These are phyloP conservation scores for Nibea albiflora DNA, from an alignment of 2,113 vertebrate genomes.

Conservation along the genomic window DNA sequence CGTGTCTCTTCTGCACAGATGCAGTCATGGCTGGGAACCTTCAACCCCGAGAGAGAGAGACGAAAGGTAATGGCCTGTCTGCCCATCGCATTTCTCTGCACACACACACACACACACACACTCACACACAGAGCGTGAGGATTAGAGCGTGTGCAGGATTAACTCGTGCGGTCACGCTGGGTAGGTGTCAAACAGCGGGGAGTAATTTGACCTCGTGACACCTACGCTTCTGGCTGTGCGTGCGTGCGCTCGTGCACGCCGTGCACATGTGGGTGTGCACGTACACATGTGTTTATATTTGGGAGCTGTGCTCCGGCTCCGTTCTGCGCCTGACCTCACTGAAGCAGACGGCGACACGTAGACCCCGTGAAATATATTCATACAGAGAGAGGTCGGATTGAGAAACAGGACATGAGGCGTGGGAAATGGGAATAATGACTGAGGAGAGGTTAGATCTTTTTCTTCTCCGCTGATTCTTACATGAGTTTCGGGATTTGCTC, in stretches of 20 bases:
- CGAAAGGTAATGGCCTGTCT: conserved; percentile 75
- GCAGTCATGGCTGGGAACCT: conserved; percentile 84
- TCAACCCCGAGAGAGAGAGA: conserved; percentile 85
- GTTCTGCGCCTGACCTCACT: conserved; percentile 14
- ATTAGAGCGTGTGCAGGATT: conserved; percentile 73
- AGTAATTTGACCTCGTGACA: conserved; percentile 71
- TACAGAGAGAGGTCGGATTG: neutral
- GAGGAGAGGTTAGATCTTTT: neutral
- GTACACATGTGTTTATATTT: conserved; percentile 11
- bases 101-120: conserved; percentile 11
- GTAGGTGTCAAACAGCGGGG: conserved; percentile 68
- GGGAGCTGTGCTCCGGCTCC: neutral
- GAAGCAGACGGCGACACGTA: conserved; percentile 13
- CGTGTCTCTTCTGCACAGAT: conserved; percentile 72
- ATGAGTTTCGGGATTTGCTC: neutral
- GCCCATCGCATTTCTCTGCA: conserved; percentile 42
- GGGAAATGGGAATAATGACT: neutral
- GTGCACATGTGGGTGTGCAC: conserved; percentile 15
- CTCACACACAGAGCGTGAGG: conserved; percentile 44
- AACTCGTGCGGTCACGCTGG: conserved; percentile 61
- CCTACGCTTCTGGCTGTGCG: conserved; percentile 1
- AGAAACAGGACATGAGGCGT: neutral
- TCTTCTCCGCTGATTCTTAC: neutral
- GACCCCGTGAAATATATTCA: conserved; percentile 5
- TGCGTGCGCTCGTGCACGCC: conserved; percentile 22